A percentile compares a stretch with the other conserved stretches of the same genome.
Conservation (phyloP, 2,797 vertebrate species). For the Anguilla pacifica region DNA sequence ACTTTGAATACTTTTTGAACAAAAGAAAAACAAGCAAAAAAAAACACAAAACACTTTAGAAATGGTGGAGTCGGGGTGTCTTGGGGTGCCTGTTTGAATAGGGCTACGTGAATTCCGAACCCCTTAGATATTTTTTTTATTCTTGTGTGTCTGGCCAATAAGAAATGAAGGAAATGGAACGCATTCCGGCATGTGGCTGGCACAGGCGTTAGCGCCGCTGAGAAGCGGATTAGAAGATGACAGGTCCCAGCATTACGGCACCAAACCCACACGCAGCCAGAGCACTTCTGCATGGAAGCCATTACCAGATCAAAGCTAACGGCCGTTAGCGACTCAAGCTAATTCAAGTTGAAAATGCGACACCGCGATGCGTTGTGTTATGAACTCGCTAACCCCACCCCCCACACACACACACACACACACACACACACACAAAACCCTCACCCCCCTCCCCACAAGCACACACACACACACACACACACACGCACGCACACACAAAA, state of each 20-base stretch:
- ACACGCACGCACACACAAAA: too few relatives aligned
- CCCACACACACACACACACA: too few relatives aligned
- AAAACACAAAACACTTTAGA: too few relatives aligned
- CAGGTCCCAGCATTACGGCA: not conserved
- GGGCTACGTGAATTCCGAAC: not conserved
- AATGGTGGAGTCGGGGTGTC: not conserved
- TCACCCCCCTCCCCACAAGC: too few relatives aligned
- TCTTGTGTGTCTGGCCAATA: not conserved
- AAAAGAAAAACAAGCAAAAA: too few relatives aligned
- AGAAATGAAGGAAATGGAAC: conserved; percentile 10
- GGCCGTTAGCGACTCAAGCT: not conserved
- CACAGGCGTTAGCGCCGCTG: not conserved
- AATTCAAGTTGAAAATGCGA: conserved; percentile 14
- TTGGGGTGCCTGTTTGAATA: not conserved
- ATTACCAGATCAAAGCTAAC: not conserved
- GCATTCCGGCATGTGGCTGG: not conserved
- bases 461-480: too few relatives aligned
- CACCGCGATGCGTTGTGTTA: not conserved
- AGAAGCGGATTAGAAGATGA: not conserved
- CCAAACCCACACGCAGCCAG: not conserved
- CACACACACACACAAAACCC: too few relatives aligned
- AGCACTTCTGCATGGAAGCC: not conserved
- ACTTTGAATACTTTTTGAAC: not conserved
- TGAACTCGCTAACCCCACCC: not conserved
- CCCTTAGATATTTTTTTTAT: too few relatives aligned